Conservation (phyloP, 2,888 invertebrate genomes). For the Ectemnius continuus region DNA sequence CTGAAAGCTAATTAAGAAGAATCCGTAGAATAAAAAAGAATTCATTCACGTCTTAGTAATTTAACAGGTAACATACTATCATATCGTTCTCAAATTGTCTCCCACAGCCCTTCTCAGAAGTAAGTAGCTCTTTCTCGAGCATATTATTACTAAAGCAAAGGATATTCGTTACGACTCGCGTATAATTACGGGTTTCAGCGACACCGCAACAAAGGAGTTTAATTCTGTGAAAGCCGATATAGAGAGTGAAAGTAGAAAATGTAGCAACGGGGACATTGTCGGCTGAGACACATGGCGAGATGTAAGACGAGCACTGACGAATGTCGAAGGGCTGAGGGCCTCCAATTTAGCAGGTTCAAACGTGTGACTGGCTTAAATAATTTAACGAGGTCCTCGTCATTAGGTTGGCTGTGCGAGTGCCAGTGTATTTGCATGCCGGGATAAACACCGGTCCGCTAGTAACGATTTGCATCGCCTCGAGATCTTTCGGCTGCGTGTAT, state of each 20-base stretch:
- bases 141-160: not conserved
- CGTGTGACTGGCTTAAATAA: slow-evolving; percentile 37
- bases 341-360: slow-evolving; percentile 33
- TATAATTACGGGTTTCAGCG: not conserved
- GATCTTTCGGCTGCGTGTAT: not conserved
- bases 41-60: too few species aligned
- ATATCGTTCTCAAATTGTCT: too few species aligned
- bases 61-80: too few species aligned
- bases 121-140: too few species aligned
- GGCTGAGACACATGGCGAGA: too few species aligned
- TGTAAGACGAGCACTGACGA: not conserved
- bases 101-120: too few species aligned
- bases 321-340: slow-evolving; percentile 15
- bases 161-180: not conserved
- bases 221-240: not conserved
- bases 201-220: not conserved
- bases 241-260: too few species aligned
- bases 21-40: too few species aligned
- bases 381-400: slow-evolving; percentile 40
- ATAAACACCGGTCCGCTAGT: not conserved
- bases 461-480: slow-evolving; percentile 2
- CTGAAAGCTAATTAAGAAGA: too few species aligned
- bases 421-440: not conserved
- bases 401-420: slow-evolving; percentile 14
- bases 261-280: too few species aligned